Evolutionary conservation across 1,140 invertebrate genomes (phyloP).

Genomic region (Conus ventricosus): DNA sequence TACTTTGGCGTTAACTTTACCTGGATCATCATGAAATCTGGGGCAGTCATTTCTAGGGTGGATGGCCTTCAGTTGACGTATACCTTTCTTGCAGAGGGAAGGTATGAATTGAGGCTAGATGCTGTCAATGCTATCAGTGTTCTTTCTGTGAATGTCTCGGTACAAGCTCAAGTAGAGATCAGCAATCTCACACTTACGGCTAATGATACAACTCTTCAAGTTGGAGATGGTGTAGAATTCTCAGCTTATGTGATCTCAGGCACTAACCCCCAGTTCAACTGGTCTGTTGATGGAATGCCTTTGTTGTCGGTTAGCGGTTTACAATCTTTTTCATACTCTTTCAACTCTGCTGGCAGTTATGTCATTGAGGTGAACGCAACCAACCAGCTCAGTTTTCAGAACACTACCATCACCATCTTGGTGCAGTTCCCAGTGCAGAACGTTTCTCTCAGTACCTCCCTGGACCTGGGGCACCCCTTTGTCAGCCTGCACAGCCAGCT

Average conservation of each 20-base stretch:
- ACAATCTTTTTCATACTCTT: neutral
- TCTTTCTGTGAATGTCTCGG: slow-evolving; percentile 9
- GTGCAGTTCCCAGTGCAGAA: slow-evolving; percentile 13
- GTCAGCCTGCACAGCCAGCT: neutral
- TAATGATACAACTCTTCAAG: slow-evolving; percentile 41
- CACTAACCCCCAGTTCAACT: slow-evolving; percentile 48
- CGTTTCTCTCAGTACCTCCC: neutral
- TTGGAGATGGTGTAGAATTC: slow-evolving; percentile 41
- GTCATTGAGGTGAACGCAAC: slow-evolving; percentile 17
- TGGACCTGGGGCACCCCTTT: slow-evolving; percentile 18
- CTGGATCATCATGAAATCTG: slow-evolving; percentile 43
- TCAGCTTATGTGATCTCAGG: slow-evolving; percentile 42
- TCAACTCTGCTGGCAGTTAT: slow-evolving; percentile 17
- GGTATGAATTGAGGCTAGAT: slow-evolving; percentile 44
- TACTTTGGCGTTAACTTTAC: slow-evolving; percentile 43
- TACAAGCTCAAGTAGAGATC: slow-evolving; percentile 53
- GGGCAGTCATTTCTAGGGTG: neutral
- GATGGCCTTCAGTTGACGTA: slow-evolving; percentile 23
- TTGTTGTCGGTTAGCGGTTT: neutral
- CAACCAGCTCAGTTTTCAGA: slow-evolving; percentile 17
- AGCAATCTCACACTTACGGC: slow-evolving; percentile 38
- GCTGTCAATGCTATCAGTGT: slow-evolving; percentile 55
- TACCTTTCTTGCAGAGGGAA: slow-evolving; percentile 35
- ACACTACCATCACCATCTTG: slow-evolving; percentile 3
- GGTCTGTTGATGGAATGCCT: slow-evolving; percentile 31